These are phyloP conservation scores for Mythimna impura DNA, from an alignment of 2,888 invertebrate genomes.

Conservation along the genomic window DNA sequence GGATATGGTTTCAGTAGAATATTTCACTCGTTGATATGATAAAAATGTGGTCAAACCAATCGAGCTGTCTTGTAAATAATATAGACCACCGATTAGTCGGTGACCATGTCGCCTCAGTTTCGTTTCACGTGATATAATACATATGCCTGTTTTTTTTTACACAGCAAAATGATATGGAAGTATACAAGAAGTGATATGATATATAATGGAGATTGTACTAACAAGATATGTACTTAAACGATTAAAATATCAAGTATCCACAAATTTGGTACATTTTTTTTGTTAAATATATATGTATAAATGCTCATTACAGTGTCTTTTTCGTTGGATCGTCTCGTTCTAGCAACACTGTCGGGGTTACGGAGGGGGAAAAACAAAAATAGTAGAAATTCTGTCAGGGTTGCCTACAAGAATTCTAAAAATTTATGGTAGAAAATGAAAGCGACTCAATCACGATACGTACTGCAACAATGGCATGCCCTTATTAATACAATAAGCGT, in stretches of 20 bases:
- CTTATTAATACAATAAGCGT: constrained; percentile 90
- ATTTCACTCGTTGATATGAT: constrained; percentile 59
- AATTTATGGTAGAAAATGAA: constrained; percentile 62
- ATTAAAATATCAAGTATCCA: constrained; percentile 82
- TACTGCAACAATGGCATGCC: constrained; percentile 89
- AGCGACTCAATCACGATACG: constrained; percentile 89
- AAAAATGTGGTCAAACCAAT: constrained; percentile 67
- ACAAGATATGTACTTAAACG: constrained; percentile 89
- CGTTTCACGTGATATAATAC: constrained; percentile 80
- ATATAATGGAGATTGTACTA: constrained; percentile 88
- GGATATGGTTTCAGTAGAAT: constrained; percentile 55
- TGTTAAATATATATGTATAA: constrained; percentile 80
- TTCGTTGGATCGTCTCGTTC: constrained; percentile 82
- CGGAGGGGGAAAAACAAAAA: constrained; percentile 72
- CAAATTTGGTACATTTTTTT: constrained; percentile 84
- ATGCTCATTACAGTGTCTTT: constrained; percentile 88
- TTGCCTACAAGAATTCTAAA: constrained; percentile 66
- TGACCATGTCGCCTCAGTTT: constrained; percentile 68
- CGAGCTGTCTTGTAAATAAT: constrained; percentile 67
- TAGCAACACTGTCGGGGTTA: constrained; percentile 81
- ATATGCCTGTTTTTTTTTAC: constrained; percentile 80
- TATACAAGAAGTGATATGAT: constrained; percentile 90
- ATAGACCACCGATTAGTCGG: constrained; percentile 63
- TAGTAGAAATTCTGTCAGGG: constrained; percentile 72
- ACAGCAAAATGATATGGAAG: constrained; percentile 89